Base-by-base conservation (phyloP, 2,797 vertebrate species). In the Myripristis jacobus region DNA sequence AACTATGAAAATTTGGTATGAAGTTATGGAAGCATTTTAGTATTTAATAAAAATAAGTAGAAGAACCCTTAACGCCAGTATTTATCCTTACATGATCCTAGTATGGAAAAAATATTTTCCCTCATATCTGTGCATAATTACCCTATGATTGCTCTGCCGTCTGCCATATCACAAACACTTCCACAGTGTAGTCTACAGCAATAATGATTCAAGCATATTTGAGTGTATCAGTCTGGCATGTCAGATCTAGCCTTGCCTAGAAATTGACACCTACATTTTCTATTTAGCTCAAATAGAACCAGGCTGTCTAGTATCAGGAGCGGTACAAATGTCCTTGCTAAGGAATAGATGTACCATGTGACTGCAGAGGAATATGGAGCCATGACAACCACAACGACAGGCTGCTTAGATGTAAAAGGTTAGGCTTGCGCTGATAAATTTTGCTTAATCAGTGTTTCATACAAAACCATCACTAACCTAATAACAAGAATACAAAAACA, bases 361-460 rank as follows among this genome's bases (percentile, higher is more conserved):
- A 58, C 43, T 73, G 41, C 51, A 73, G 50, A 27, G 41, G 61
- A 51, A 75, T 55, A 7, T 61, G 70, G 68, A 74, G 72, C 66
- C 70, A 78, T 64, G 74, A 36, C 44, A 75, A 75, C 60, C 11
- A 18, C 53, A 25, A 53, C 7, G 70, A 73, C 64, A 65, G 55
- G 51, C 60, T 46, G 27, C 56, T 53, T 62, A 16, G n/a, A 29
- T 54, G 15, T 54, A 24, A 66, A 54, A 50, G 66, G 57, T 65
- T 57, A 34, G 48, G 15, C 19, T 25, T 16, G 15, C 46, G 62
- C 21, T 15, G 27, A 65, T 73, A 54, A 21, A 22, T 18, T 3
- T 25, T 15, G n/a, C 5, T 2, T 48, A 31, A 50, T 44, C 59
- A 19, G 18, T 43, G 18, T 44, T 46, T 21, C 24, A 41, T 52